A percentile compares a stretch with the other conserved stretches of the same genome.
phyloP scores from a whole-genome alignment of 2,113 vertebrate genomes.

The Neodontobutis hainanensis region DNA sequence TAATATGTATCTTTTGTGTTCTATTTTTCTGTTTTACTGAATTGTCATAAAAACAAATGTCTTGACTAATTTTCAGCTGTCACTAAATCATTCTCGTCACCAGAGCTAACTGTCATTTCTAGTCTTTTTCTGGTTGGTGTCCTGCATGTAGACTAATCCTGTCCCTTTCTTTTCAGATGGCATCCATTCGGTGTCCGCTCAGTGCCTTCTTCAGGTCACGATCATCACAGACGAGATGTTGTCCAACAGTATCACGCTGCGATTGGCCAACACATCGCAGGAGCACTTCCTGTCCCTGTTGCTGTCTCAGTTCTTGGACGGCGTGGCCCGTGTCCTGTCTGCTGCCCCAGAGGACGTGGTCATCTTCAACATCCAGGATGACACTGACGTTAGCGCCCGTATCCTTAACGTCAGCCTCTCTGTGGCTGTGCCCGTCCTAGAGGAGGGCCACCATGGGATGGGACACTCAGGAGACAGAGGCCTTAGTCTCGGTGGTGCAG shows the following conservation, averaged over 20 bases:
- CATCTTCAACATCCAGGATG: slow-evolving; percentile 93
- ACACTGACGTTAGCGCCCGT: slow-evolving; percentile 87
- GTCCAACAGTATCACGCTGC: slow-evolving; percentile 94
- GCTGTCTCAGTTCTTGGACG: slow-evolving; percentile 89
- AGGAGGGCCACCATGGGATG: slow-evolving; percentile 34
- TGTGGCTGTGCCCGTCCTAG: slow-evolving; percentile 76
- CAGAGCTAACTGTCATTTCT: too few species aligned
- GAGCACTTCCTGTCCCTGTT: slow-evolving; percentile 92
- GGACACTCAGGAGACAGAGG: slow-evolving; percentile 22
- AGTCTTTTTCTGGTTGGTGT: too few species aligned
- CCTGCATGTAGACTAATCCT: background rate
- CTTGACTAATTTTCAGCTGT: too few species aligned
- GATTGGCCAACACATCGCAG: slow-evolving; percentile 92
- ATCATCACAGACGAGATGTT: slow-evolving; percentile 97
- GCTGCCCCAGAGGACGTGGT: slow-evolving; percentile 85
- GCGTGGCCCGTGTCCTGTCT: slow-evolving; percentile 88
- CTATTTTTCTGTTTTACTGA: too few species aligned
- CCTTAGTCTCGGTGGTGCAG: slow-evolving; percentile 22
- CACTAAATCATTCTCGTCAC: too few species aligned
- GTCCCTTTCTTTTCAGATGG: slow-evolving; percentile 80
- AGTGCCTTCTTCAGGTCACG: slow-evolving; percentile 92
- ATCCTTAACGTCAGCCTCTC: slow-evolving; percentile 97
- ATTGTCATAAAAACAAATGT: too few species aligned
- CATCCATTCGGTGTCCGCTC: slow-evolving; percentile 87
- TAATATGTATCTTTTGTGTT: too few species aligned